phyloP scores from a whole-genome alignment of 1,140 invertebrate species.

The Saccostrea glomerata region DNA sequence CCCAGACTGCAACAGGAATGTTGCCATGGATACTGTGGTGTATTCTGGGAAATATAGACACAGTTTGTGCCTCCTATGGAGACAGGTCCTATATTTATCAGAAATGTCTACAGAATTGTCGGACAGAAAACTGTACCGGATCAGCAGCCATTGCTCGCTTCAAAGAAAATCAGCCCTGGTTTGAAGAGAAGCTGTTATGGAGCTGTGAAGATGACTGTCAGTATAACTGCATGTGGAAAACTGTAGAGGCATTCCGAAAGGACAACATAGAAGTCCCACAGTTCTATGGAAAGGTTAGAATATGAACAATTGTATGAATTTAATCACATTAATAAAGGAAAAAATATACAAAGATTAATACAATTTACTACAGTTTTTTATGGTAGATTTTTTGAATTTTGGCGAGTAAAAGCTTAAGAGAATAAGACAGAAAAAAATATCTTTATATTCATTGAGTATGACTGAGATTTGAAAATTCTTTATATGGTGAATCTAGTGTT shows the following conservation, averaged over 20 bases:
- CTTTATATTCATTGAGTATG: too few species aligned
- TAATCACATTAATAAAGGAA: too few species aligned
- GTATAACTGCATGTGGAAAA: slow-evolving; percentile 96
- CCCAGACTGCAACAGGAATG: background rate
- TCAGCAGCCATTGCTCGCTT: slow-evolving; percentile 29
- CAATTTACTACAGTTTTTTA: too few species aligned
- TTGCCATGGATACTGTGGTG: slow-evolving; percentile 27
- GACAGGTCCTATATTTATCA: slow-evolving; percentile 69
- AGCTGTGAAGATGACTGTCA: slow-evolving; percentile 78
- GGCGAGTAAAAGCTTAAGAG: too few species aligned
- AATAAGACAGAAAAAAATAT: too few species aligned
- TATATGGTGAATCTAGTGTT: too few species aligned
- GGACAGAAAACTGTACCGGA: slow-evolving; percentile 58
- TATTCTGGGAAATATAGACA: background rate
- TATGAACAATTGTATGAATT: too few species aligned
- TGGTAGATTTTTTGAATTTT: too few species aligned
- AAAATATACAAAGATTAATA: too few species aligned
- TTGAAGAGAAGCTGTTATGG: slow-evolving; percentile 70
- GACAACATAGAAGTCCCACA: slow-evolving; percentile 89
- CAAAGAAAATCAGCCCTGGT: slow-evolving; percentile 62
- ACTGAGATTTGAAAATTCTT: too few species aligned
- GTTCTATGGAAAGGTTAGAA: slow-evolving; percentile 94
- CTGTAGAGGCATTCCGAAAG: slow-evolving; percentile 88
- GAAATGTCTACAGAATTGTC: slow-evolving; percentile 68
- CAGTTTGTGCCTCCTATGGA: slow-evolving; percentile 42